Evolutionary conservation across 2,797 vertebrate species (phyloP).

Genomic region (Ctenopoma kingsleyae): DNA sequence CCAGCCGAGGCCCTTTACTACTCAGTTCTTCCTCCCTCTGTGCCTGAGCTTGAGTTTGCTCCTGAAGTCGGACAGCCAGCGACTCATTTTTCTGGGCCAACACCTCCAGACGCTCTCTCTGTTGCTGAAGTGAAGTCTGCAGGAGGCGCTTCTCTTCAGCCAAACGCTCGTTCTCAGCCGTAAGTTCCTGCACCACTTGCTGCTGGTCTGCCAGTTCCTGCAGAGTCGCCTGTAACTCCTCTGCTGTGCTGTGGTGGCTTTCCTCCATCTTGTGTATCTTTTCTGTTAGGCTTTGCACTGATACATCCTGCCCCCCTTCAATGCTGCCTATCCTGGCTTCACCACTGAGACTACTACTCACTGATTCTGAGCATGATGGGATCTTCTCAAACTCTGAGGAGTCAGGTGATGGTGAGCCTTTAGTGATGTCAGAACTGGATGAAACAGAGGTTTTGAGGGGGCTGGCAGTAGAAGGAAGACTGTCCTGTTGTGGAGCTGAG

Average conservation of each 20-base stretch:
- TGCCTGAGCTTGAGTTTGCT: constrained; percentile 86
- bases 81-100: constrained; percentile 93
- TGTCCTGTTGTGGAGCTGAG: constrained; percentile 50
- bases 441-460: constrained; percentile 86
- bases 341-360: constrained; percentile 80
- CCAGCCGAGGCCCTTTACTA: constrained; percentile 81
- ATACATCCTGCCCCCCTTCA: constrained; percentile 82
- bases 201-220: constrained; percentile 97
- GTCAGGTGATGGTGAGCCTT: constrained; percentile 91
- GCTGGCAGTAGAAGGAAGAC: constrained; percentile 53
- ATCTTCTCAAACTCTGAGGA: constrained; percentile 95
- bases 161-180: constrained; percentile 93
- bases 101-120: constrained; percentile 91
- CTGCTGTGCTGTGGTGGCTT: constrained; percentile 94
- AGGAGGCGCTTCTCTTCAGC: constrained; percentile 91
- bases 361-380: constrained; percentile 87
- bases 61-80: constrained; percentile 87
- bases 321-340: constrained; percentile 55
- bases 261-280: constrained; percentile 97
- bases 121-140: constrained; percentile 93
- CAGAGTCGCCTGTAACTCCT: constrained; percentile 96
- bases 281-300: constrained; percentile 91
- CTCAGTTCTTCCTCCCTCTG: constrained; percentile 85
- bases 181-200: constrained; percentile 96
- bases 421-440: constrained; percentile 90